Evolutionary conservation across 2,888 invertebrate genomes (phyloP).

Genomic region (Parasteatoda lunata): DNA sequence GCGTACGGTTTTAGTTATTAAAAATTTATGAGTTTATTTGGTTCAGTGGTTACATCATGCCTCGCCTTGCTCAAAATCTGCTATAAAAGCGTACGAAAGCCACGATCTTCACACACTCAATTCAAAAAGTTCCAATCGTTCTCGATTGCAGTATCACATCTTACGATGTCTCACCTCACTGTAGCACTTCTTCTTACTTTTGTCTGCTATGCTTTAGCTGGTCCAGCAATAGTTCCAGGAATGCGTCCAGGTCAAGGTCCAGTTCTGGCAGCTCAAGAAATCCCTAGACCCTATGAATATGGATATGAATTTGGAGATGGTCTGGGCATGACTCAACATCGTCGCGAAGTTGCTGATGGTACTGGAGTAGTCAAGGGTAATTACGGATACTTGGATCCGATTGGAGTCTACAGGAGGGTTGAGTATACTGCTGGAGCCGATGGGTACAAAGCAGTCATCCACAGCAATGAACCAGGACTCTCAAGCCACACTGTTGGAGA

Average conservation of each 20-base stretch:
- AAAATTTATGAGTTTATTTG: no score
- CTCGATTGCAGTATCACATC: background rate
- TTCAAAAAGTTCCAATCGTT: constrained; percentile 2
- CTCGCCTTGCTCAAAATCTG: background rate
- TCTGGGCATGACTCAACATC: constrained; percentile 27
- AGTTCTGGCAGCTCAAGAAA: background rate
- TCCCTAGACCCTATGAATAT: constrained; percentile 31
- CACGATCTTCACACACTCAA: background rate
- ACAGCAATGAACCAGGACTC: constrained; percentile 49
- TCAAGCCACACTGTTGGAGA: constrained; percentile 10
- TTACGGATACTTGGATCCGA: constrained; percentile 19
- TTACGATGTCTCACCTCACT: constrained; percentile 8
- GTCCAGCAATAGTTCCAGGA: background rate
- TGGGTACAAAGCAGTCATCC: constrained; percentile 40
- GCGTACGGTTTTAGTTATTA: no score
- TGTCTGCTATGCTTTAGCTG: background rate
- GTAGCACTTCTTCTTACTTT: background rate
- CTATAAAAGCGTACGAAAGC: constrained; percentile 1
- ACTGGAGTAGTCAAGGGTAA: constrained; percentile 13
- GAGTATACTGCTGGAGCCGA: constrained; percentile 42
- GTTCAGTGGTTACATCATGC: background rate
- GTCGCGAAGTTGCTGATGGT: constrained; percentile 10
- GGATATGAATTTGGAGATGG: constrained; percentile 52
- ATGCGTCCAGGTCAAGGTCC: background rate
- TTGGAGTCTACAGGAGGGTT: constrained; percentile 34